Base-by-base conservation (phyloP, 1,140 invertebrate genomes). In the Battus philenor region DNA sequence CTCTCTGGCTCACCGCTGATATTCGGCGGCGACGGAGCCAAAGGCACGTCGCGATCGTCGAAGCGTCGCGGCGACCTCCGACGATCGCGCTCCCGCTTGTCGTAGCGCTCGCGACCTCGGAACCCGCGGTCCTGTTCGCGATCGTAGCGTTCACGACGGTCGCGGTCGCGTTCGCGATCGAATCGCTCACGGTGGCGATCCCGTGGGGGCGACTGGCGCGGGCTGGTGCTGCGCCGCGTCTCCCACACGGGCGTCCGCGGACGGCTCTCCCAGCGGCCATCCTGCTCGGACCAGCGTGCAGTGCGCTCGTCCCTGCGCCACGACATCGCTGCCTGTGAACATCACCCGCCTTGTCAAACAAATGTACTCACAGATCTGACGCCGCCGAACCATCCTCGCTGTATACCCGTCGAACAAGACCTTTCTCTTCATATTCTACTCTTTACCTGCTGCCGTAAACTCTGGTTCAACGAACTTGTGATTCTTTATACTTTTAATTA, bases 291-390 rank as follows among this genome's bases (percentile, higher is more conserved):
- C 73, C 71, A 77, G n/a, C 79, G 57, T 24, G 69, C 62, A 1
- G 52, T 29, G 20, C 72, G 66, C 30, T 81, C 80, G 33, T 80
- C 73, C 12, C 77, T 64, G 16, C 79, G 67, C 77, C 80, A 79
- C 59, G 77, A 84, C 80, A 84, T 84, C 52, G 59, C 43, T 39
- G 59, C 74, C 79, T 84, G 79, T 51, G 75, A 84, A 84, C 71
- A 83, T 71, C 73, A 63, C 58, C 59, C 33, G 58, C 56, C 64
- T 50, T 45, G 66, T 78, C 53, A 72, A 76, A 70, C 55, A 43
- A 50, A 22, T 31, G 53, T 66, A 70, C 65, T 66, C 53, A 71
- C 67, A 54, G 59, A 55, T 54, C 54, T 32, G 50, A 49, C 45
- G 54, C 41, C 36, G 52, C 50, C 16, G 38, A 41, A 12, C 38